Conservation (phyloP, 2,888 invertebrate genomes). For the Drosophila neonasuta region DNA sequence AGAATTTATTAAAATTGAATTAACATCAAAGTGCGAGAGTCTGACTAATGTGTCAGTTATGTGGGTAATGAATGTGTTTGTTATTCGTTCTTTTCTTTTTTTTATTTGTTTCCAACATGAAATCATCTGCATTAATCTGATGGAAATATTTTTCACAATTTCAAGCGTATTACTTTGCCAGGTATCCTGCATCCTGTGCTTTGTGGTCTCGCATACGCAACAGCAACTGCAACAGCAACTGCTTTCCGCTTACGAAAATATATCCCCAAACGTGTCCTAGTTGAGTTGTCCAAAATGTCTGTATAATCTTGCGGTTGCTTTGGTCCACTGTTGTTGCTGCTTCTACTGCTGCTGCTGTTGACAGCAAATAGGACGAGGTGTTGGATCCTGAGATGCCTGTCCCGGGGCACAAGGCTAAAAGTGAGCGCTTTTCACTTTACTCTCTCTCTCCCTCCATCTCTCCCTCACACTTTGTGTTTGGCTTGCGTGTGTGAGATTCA, state of each 20-base stretch:
- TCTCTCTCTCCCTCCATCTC: background rate
- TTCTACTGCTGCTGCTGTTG: constrained; percentile 36
- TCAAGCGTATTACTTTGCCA: background rate
- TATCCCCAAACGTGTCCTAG: background rate
- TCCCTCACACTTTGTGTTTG: constrained; percentile 11
- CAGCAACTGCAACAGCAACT: background rate
- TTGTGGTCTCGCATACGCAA: background rate
- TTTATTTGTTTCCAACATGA: background rate
- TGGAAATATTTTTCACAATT: background rate
- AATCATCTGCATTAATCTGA: background rate
- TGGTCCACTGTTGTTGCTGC: constrained; percentile 22
- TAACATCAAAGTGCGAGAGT: constrained; percentile 40
- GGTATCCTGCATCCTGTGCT: background rate
- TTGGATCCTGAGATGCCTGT: constrained; percentile 15
- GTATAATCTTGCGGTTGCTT: constrained; percentile 52
- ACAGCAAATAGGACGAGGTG: constrained; percentile 44
- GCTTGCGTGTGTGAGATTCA: constrained; percentile 10
- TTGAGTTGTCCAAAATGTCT: constrained; percentile 33
- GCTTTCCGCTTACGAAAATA: background rate
- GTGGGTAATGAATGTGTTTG: constrained; percentile 47
- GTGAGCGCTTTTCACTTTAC: constrained; percentile 15
- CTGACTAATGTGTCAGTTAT: constrained; percentile 56
- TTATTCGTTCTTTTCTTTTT: background rate
- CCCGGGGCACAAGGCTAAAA: constrained; percentile 22
- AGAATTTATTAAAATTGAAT: constrained; percentile 68